A percentile compares a stretch with the other conserved stretches of the same genome.
Conservation (phyloP, 2,113 vertebrate genomes). For the Caranx melampygus region DNA sequence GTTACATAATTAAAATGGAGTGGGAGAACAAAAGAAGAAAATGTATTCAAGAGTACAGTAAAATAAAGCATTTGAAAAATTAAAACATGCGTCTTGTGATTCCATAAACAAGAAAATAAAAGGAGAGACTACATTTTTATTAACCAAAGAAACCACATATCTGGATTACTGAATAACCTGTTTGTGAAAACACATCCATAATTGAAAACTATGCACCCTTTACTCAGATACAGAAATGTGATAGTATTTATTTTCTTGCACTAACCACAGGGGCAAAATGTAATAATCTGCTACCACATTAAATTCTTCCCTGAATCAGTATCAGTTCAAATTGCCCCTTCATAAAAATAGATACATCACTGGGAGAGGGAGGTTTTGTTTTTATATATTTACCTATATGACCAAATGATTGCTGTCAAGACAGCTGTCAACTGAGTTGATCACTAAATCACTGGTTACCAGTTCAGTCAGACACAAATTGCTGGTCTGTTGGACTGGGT, state of each 20-base stretch:
- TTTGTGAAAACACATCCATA: constrained; percentile 1
- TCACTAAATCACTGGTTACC: constrained; percentile 74
- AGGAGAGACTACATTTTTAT: not conserved
- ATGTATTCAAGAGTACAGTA: not conserved
- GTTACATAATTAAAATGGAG: not conserved
- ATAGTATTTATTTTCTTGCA: not conserved
- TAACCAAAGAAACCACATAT: not conserved
- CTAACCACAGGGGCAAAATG: not conserved
- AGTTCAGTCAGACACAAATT: constrained; percentile 73
- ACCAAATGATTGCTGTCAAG: constrained; percentile 64
- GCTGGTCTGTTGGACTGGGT: constrained; percentile 57
- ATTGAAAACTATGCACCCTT: not conserved
- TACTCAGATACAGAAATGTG: not conserved
- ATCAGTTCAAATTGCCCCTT: constrained; percentile 47
- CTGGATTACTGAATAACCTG: not conserved
- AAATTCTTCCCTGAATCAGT: not conserved
- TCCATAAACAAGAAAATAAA: not conserved
- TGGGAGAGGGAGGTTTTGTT: constrained; percentile 47
- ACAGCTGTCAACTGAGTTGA: constrained; percentile 55
- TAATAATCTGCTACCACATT: constrained; percentile 19
- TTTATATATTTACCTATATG: constrained; percentile 59
- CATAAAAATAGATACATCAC: constrained; percentile 34
- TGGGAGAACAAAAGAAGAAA: constrained; percentile 3
- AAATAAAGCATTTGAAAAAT: constrained; percentile 4
- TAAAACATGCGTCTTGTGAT: not conserved